Evolutionary conservation across 2,797 vertebrate genomes (phyloP).

Genomic region (Emydoidea blandingii): DNA sequence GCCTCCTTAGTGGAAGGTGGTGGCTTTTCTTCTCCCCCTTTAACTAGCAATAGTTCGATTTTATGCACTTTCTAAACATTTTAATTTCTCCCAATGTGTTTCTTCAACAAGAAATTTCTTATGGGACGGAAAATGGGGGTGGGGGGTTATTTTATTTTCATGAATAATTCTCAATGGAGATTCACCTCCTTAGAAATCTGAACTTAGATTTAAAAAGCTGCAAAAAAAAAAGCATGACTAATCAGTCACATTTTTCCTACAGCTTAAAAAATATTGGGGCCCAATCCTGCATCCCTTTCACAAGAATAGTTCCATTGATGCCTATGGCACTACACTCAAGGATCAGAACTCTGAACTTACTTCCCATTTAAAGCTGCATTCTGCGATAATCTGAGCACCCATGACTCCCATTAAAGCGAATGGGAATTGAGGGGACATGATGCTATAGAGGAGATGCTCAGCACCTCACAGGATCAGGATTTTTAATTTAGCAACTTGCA

Average conservation of each 20-base stretch:
- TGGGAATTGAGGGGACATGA: neutral
- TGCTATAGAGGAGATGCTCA: neutral
- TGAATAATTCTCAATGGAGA: conserved; percentile 63
- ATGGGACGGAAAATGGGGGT: neutral
- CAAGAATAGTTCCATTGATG: neutral
- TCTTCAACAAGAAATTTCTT: conserved; percentile 41
- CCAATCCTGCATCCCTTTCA: conserved; percentile 8
- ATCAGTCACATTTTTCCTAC: conserved; percentile 52
- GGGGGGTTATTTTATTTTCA: conserved; percentile 4
- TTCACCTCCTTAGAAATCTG: conserved; percentile 42
- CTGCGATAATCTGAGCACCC: neutral
- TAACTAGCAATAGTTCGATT: neutral
- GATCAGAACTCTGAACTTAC: neutral
- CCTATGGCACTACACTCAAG: neutral
- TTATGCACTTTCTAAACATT: conserved; percentile 51
- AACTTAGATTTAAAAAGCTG: conserved; percentile 42
- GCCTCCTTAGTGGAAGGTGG: neutral
- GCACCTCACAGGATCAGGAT: fast-evolving
- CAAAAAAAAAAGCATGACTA: conserved; percentile 49
- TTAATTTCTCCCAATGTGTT: conserved; percentile 43
- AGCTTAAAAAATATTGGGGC: conserved; percentile 4
- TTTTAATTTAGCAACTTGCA: neutral
- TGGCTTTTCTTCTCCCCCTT: conserved; percentile 32
- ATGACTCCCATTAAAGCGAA: neutral
- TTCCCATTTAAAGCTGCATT: neutral